These are phyloP conservation scores for Cromileptes altivelis DNA, from an alignment of 2,113 vertebrate genomes.

Conservation along the genomic window DNA sequence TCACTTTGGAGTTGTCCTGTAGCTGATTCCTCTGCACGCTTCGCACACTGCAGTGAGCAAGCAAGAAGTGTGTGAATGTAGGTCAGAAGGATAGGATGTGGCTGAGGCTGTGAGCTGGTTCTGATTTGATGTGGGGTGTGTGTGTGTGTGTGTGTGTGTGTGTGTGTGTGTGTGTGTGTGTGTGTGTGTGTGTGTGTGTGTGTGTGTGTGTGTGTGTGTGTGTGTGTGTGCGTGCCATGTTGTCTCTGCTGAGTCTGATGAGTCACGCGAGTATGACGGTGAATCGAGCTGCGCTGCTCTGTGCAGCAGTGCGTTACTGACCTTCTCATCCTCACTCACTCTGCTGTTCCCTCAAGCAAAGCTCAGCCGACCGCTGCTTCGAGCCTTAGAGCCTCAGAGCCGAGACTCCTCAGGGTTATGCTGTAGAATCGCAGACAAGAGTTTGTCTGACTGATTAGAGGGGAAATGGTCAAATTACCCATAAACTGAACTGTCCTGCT, in stretches of 20 bases:
- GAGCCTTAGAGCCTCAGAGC: not conserved
- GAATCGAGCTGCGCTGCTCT: not conserved
- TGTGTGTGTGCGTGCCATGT: not conserved
- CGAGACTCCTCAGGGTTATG: not conserved
- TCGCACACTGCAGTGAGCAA: conserved; percentile 39
- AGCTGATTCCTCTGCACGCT: conserved; percentile 4
- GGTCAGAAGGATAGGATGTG: conserved; percentile 55
- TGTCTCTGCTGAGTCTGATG: conserved; percentile 38
- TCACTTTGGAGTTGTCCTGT: not conserved
- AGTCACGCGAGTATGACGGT: conserved; percentile 26
- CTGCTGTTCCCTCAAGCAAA: not conserved
- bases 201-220: not conserved
- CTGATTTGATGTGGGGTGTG: conserved; percentile 17
- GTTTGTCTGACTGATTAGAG: not conserved
- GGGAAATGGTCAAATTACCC: not conserved
- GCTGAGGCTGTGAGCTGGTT: conserved; percentile 40
- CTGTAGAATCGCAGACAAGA: not conserved
- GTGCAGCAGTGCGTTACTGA: conserved; percentile 45
- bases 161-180: not conserved
- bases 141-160: not conserved
- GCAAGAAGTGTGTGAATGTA: conserved; percentile 62
- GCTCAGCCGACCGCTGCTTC: not conserved
- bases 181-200: not conserved
- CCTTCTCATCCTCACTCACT: conserved; percentile 23
- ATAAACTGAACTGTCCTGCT: not conserved